Conservation (phyloP, 2,888 invertebrate species). For the Noctua comes region DNA sequence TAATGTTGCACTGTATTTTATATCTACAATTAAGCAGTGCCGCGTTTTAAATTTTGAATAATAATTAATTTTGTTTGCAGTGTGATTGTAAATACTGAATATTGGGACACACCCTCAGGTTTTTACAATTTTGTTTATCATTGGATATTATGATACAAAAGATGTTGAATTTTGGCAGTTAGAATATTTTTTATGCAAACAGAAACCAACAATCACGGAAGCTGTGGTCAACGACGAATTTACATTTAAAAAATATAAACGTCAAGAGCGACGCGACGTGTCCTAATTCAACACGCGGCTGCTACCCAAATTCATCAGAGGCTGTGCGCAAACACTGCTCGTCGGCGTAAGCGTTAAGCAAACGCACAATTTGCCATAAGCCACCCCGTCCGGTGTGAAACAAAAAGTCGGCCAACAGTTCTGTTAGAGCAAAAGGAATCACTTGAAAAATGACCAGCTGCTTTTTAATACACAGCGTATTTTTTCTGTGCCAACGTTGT, state of each 20-base stretch:
- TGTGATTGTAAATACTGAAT: slow-evolving; percentile 23
- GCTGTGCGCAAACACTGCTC: slow-evolving; percentile 81
- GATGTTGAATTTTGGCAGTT: slow-evolving; percentile 6
- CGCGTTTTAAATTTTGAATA: slow-evolving; percentile 62
- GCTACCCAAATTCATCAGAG: slow-evolving; percentile 84
- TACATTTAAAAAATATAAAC: slow-evolving; percentile 69
- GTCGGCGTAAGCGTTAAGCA: slow-evolving; percentile 78
- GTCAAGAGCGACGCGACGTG: slow-evolving; percentile 73
- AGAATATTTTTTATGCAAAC: slow-evolving; percentile 39
- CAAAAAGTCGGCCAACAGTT: slow-evolving; percentile 83
- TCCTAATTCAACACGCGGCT: slow-evolving; percentile 85
- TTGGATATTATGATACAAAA: slow-evolving; percentile 13
- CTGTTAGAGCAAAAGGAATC: slow-evolving; percentile 88
- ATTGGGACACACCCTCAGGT: neutral
- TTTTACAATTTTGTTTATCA: slow-evolving; percentile 14
- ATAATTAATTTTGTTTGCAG: slow-evolving; percentile 58
- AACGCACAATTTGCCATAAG: slow-evolving; percentile 81
- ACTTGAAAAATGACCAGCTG: slow-evolving; percentile 90
- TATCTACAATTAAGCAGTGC: slow-evolving; percentile 59
- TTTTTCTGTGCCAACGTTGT: slow-evolving; percentile 90
- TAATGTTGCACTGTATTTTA: slow-evolving; percentile 67
- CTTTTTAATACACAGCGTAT: slow-evolving; percentile 89
- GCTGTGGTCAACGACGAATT: slow-evolving; percentile 64
- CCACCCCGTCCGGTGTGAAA: slow-evolving; percentile 68
- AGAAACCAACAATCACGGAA: slow-evolving; percentile 45